Base-by-base conservation (phyloP, 2,797 vertebrate genomes). In the Nannoperca obscura region DNA sequence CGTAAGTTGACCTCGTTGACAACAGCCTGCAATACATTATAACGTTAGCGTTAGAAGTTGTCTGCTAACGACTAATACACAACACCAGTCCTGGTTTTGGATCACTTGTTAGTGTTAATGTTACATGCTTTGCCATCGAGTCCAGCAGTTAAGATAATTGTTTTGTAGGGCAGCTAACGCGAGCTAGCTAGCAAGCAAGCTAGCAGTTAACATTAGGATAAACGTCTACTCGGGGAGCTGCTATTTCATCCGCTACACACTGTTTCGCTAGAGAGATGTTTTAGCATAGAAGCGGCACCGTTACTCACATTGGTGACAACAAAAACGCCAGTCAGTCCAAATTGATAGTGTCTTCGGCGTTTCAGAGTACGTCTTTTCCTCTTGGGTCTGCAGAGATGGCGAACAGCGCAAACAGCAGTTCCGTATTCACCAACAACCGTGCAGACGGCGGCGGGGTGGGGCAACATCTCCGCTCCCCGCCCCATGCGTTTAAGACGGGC, bases 261-360 rank as follows among this genome's bases (percentile, higher is more conserved):
- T 53, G 12, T 42, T 24, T n/a, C 14, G 36, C 69, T 44, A 52
- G 2, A 50, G 24, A 50, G 59, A 14, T 20, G 5, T n/a, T 5
- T 47, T 3, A 38, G 34, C 13, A 34, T 32, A 38, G 2, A 81
- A 71, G 12, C 4, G 4, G 2, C 2, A 7, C 2, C 3, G 67
- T 68, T 87, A 94, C 93, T 93, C 79, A 94, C 94, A 38, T 92
- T 68, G n/a, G 20, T 5, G 50, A 36, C 52, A 38, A 74, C 17
- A 14, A 42, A 59, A 50, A 59, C 64, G 22, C 67, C 76, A 44
- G 52, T 80, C 70, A 67, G 72, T 70, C 58, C 44, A 30, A 76
- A 82, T 78, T 12, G 32, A 47, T 22, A 7, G 20, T 22, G 49
- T 86, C 63, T 57, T 72, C 64, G 27, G 22, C 19, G 66, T 55